phyloP scores from a whole-genome alignment of 2,888 invertebrate species.

The Linyphia triangularis region DNA sequence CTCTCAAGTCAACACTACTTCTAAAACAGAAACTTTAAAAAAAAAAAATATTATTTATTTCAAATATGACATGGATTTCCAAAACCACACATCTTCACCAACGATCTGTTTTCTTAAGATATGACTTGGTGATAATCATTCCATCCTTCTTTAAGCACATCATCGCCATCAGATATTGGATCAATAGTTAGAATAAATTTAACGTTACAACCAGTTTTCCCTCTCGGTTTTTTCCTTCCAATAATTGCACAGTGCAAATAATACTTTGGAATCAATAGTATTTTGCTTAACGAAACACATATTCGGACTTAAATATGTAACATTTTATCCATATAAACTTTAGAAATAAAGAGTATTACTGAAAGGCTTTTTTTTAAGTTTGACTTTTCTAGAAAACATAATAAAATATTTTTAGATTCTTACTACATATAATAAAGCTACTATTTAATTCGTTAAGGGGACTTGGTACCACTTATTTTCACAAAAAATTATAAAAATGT shows the following conservation, averaged over 20 bases:
- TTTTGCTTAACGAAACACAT: neutral
- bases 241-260: neutral
- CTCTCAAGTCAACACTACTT: slow-evolving; percentile 1
- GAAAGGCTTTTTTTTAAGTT: too few relatives aligned
- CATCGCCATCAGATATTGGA: neutral
- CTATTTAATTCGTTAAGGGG: too few relatives aligned
- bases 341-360: too few relatives aligned
- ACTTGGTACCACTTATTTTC: too few relatives aligned
- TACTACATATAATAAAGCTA: too few relatives aligned
- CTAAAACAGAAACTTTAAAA: neutral
- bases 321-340: too few relatives aligned
- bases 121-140: slow-evolving; percentile 50
- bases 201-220: neutral
- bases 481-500: too few relatives aligned
- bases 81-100: neutral
- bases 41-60: slow-evolving; percentile 21
- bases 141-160: neutral
- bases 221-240: neutral
- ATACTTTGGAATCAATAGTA: neutral
- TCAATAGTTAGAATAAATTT: neutral
- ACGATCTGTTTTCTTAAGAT: slow-evolving; percentile 38
- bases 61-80: slow-evolving; percentile 32
- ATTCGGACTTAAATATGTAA: too few relatives aligned
- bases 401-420: too few relatives aligned
- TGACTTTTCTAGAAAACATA: too few relatives aligned